phyloP scores from a whole-genome alignment of 2,113 vertebrate species.

The Dromaius novaehollandiae region DNA sequence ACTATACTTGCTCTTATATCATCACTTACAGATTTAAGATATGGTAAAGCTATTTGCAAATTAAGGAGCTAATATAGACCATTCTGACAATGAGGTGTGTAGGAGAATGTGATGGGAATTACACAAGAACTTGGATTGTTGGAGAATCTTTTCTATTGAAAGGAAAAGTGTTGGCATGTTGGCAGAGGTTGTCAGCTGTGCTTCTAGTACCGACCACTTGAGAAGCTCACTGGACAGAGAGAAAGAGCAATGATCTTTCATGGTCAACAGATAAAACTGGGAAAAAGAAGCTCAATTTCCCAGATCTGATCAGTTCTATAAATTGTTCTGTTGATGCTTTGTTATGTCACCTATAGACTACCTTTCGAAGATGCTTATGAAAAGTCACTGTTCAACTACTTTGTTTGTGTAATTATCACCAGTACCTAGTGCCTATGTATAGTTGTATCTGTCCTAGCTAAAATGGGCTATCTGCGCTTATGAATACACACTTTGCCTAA shows the following conservation, averaged over 20 bases:
- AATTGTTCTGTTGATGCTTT: neutral
- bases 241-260: neutral
- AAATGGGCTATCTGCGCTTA: neutral
- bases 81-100: neutral
- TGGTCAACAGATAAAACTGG: accelerated
- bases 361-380: neutral
- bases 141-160: neutral
- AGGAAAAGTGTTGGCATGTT: neutral
- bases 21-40: neutral
- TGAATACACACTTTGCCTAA: neutral
- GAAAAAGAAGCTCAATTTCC: neutral
- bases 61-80: neutral
- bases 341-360: neutral
- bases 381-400: neutral
- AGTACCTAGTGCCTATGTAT: neutral
- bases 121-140: neutral
- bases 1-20: neutral
- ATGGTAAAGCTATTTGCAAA: neutral
- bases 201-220: neutral
- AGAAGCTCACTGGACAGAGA: neutral
- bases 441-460: neutral
- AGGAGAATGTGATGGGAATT: neutral
- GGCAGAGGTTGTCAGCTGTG: neutral
- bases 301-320: neutral
- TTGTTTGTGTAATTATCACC: neutral